Percentiles rank a stretch among this genome's conserved stretches.
Evolutionary conservation across 2,113 vertebrate genomes (phyloP).

Genomic region (Nyctibius bracteatus): DNA sequence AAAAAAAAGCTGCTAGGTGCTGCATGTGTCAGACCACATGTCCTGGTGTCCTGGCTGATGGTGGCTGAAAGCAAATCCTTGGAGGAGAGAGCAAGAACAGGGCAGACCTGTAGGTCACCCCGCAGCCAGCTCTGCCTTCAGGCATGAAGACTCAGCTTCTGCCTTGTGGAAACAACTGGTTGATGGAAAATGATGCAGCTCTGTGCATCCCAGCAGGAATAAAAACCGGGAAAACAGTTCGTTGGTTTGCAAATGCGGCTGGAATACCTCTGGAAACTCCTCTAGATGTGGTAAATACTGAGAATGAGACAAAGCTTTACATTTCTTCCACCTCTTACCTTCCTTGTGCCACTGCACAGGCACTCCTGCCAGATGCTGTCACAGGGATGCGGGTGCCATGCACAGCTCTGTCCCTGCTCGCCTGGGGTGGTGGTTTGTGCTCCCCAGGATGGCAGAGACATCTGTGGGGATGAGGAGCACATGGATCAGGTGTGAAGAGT

Average conservation of each 20-base stretch:
- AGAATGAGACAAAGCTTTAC: neutral
- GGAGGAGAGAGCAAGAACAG: accelerated
- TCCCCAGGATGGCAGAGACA: neutral
- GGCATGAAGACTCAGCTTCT: neutral
- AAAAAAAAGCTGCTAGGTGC: neutral
- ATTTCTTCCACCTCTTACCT: neutral
- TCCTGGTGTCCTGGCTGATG: neutral
- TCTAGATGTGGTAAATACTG: neutral
- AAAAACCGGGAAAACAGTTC: neutral
- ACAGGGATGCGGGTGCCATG: accelerated
- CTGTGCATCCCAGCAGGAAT: neutral
- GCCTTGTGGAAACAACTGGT: neutral
- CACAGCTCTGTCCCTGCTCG: accelerated
- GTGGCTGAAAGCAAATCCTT: neutral
- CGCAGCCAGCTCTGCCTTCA: accelerated
- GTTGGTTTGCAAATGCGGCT: neutral
- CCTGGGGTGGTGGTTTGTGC: neutral
- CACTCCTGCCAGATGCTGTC: neutral
- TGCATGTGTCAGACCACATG: accelerated
- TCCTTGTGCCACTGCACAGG: accelerated
- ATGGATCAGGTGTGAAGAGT: neutral
- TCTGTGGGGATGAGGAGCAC: neutral
- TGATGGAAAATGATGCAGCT: neutral
- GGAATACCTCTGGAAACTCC: neutral
- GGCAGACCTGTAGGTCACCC: neutral